Evolutionary conservation across 2,113 vertebrate species (phyloP), one percentile per base, ranked within the genome.

Genomic region (Oncorhynchus tshawytscha): DNA sequence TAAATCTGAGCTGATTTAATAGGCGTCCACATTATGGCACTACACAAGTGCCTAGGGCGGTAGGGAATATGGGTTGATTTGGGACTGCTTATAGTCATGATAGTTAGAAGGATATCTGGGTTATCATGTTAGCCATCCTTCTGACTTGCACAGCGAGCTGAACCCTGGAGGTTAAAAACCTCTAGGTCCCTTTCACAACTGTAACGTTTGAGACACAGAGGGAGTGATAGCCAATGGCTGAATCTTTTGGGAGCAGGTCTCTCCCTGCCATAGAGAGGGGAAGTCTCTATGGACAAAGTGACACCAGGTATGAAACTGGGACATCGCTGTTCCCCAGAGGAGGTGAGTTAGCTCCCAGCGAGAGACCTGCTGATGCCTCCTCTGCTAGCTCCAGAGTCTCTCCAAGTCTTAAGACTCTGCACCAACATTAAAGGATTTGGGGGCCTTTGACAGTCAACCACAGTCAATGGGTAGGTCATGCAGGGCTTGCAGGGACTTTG

Each of bases 351-450:
- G 82, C 80, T 86, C 84, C 67, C 77, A 82, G 83, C 77, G 81
- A 54, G 12, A 54, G 51, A 54, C 51, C 51, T 87, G 81, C 71
- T 70, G 4, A 73, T 54, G 71, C 83, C 80, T 84, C 77, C 78
- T 78, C 73, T 29, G 81, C 86, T 80, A 85, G 86, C 85, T 78
- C 76, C 78, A 75, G 81, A 77, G 86, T 85, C 80, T 88, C 70
- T 82, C 89, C 82, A 82, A 69, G 49, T 13, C 49, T 54, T 18
- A 1, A 54, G 16, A 18, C 16, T 54, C 51, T 54, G 72, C 69
- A 31, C 73, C 16, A 48, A 88, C 84, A 85, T 80, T 87, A 88
- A 88, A 88, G 85, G 84, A 90, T 87, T 85, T 86, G 74, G 85
- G 80, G 76, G 51, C 76, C 85, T 71, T 71, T 22, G 34, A 74